Conservation (phyloP, 2,888 invertebrate genomes). For the Drepana falcataria region DNA sequence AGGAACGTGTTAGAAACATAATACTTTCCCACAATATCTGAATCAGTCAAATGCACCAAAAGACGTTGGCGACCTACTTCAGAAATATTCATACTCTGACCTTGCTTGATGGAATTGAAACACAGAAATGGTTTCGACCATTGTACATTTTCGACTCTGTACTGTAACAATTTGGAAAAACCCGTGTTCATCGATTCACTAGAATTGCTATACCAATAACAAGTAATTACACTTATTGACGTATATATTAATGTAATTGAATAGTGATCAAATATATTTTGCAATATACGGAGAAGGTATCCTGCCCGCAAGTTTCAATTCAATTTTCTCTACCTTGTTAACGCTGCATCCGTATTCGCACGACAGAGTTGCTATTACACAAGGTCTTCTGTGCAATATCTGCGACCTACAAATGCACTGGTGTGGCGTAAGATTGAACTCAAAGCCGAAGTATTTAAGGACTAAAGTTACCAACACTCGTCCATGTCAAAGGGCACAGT, state of each 20-base stretch:
- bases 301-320: conserved; percentile 20
- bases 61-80: conserved; percentile 49
- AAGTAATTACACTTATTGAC: too few relatives aligned
- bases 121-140: conserved; percentile 37
- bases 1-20: too few relatives aligned
- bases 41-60: conserved; percentile 38
- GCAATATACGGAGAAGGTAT: conserved; percentile 17
- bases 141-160: conserved; percentile 17
- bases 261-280: background rate
- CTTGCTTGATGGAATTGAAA: conserved; percentile 36
- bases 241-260: background rate
- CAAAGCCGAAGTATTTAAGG: conserved; percentile 40
- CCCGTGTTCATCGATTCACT: background rate
- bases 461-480: conserved; percentile 40
- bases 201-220: background rate
- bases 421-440: conserved; percentile 39
- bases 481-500: conserved; percentile 57
- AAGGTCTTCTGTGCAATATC: conserved; percentile 61
- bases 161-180: background rate
- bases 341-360: conserved; percentile 40
- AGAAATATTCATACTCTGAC: conserved; percentile 41
- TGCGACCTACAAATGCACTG: conserved; percentile 58
- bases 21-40: conserved; percentile 29
- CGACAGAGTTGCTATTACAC: conserved; percentile 48
- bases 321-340: conserved; percentile 22